Evolutionary conservation across 2,888 invertebrate genomes (phyloP).

Genomic region (Ypsolopha scabrella): DNA sequence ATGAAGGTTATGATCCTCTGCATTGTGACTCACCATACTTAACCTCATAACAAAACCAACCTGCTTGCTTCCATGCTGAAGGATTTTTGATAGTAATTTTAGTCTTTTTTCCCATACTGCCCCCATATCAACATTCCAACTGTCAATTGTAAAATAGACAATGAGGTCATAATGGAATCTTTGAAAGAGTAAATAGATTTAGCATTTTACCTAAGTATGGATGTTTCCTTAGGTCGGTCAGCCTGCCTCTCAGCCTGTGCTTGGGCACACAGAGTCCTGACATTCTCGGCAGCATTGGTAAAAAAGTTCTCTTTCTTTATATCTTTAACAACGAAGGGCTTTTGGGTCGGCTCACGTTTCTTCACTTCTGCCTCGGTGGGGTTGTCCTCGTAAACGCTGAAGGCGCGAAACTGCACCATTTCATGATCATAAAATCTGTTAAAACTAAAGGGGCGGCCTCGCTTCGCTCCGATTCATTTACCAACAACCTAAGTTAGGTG

Average conservation of each 20-base stretch:
- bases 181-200: background rate
- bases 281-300: conserved; percentile 42
- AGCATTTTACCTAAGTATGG: conserved; percentile 31
- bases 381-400: conserved; percentile 80
- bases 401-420: conserved; percentile 81
- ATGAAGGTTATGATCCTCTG: too few relatives aligned
- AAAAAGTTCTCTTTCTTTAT: conserved; percentile 45
- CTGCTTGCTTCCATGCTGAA: too few relatives aligned
- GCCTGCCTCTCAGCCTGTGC: conserved; percentile 34
- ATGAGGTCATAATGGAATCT: conserved; percentile 5
- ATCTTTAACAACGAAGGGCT: conserved; percentile 55
- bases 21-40: too few relatives aligned
- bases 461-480: too few relatives aligned
- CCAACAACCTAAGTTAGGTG: too few relatives aligned
- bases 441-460: too few relatives aligned
- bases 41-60: too few relatives aligned
- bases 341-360: conserved; percentile 51
- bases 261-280: conserved; percentile 40
- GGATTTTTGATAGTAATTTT: too few relatives aligned
- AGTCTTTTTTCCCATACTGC: too few relatives aligned
- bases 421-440: too few relatives aligned
- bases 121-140: too few relatives aligned
- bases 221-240: conserved; percentile 39
- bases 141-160: background rate
- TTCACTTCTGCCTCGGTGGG: conserved; percentile 54